phyloP scores from a whole-genome alignment of 2,797 vertebrate species.

The Sorex maritimensis region DNA sequence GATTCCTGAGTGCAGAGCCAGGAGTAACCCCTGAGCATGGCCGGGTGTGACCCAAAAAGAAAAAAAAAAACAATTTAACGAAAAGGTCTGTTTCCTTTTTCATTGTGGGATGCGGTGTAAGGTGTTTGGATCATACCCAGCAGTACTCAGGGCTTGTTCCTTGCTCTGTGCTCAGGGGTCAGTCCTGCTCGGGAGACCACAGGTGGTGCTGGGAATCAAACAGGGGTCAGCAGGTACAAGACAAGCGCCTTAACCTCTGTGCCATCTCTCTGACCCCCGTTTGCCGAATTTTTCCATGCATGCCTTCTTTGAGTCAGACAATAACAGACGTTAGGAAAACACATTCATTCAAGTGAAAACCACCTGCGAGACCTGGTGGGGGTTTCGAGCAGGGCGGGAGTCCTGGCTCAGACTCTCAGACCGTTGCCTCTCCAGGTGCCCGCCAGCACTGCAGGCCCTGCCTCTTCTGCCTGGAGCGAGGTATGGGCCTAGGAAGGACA shows the following conservation, averaged over 20 bases:
- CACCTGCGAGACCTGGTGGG: too few species aligned
- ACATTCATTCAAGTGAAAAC: neutral
- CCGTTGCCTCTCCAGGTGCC: neutral
- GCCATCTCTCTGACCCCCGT: too few species aligned
- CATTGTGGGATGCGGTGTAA: neutral
- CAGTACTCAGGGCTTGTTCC: too few species aligned
- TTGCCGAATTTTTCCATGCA: neutral
- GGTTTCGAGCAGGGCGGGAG: neutral
- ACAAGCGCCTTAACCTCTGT: too few species aligned
- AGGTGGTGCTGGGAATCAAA: too few species aligned
- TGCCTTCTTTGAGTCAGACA: neutral
- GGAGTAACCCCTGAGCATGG: too few species aligned
- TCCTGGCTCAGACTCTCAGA: neutral
- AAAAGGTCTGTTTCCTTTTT: neutral
- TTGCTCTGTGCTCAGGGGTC: too few species aligned
- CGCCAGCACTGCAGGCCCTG: neutral
- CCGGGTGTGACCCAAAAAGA: too few species aligned
- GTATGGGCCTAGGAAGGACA: constrained; percentile 3
- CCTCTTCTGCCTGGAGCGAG: constrained; percentile 29
- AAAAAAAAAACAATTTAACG: neutral
- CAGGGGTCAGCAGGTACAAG: too few species aligned
- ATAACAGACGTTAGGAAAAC: neutral
- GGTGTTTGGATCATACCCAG: too few species aligned
- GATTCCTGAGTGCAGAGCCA: too few species aligned
- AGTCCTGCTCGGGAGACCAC: too few species aligned